These are phyloP conservation scores for Andricus grossulariae DNA, from an alignment of 1,140 invertebrate genomes.

Conservation along the genomic window DNA sequence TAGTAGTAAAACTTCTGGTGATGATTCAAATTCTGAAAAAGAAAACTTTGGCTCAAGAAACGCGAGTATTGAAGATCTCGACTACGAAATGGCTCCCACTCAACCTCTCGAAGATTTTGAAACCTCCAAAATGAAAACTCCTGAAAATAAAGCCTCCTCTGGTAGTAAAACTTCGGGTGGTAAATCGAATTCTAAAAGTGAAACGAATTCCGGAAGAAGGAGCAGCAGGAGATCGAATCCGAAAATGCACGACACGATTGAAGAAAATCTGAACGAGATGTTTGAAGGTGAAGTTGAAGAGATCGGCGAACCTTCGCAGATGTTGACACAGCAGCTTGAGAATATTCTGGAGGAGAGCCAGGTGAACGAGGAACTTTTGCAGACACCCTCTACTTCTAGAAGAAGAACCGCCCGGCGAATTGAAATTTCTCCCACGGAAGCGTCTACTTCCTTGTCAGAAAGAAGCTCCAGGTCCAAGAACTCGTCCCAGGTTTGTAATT, in stretches of 20 bases:
- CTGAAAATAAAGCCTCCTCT: neutral
- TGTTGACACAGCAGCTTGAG: slow-evolving; percentile 40
- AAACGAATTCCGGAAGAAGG: neutral
- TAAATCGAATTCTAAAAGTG: neutral
- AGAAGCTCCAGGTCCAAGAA: neutral
- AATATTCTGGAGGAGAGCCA: slow-evolving; percentile 30
- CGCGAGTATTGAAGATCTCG: slow-evolving; percentile 9
- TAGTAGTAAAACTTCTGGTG: neutral
- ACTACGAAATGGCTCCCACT: neutral
- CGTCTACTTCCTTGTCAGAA: neutral
- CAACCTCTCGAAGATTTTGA: neutral
- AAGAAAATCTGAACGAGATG: slow-evolving; percentile 38
- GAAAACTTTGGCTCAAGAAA: neutral
- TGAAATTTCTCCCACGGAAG: slow-evolving; percentile 14
- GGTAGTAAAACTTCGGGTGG: neutral
- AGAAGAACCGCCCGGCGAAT: slow-evolving; percentile 31
- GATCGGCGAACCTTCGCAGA: slow-evolving; percentile 29
- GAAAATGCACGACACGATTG: slow-evolving; percentile 16
- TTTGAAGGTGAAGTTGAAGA: slow-evolving; percentile 27
- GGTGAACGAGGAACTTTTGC: neutral
- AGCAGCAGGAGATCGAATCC: neutral
- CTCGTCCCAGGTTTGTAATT: slow-evolving; percentile 16
- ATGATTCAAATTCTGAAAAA: neutral
- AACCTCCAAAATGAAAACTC: neutral
- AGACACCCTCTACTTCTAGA: slow-evolving; percentile 17